These are phyloP conservation scores for Acomys russatus DNA, from an alignment of 2,797 vertebrate species.

Conservation along the genomic window DNA sequence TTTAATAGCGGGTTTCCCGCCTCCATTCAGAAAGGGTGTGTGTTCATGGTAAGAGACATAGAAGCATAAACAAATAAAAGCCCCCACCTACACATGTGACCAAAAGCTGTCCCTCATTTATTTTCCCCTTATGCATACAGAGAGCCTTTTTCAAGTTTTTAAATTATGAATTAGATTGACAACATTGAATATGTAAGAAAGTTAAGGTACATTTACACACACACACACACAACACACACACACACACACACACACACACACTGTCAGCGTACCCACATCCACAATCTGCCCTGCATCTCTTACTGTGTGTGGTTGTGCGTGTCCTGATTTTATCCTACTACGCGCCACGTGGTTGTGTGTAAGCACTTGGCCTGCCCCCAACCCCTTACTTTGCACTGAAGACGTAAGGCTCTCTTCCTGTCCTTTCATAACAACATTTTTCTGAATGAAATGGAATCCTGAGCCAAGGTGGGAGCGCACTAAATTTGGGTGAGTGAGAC, in stretches of 20 bases:
- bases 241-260: background rate
- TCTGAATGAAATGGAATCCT: background rate
- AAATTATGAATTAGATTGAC: background rate
- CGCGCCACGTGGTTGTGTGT: background rate
- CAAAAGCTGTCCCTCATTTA: background rate
- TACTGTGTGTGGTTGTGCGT: accelerated
- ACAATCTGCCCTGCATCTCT: background rate
- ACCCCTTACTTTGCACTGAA: background rate
- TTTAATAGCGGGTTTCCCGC: background rate
- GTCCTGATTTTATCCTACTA: background rate
- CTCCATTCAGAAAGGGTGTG: background rate
- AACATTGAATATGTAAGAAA: background rate
- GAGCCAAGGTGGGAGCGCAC: background rate
- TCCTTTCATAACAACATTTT: background rate
- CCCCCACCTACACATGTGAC: background rate
- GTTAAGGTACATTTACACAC: background rate
- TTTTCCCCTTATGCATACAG: background rate
- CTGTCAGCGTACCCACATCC: background rate
- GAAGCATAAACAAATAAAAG: background rate
- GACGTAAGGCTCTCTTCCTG: background rate
- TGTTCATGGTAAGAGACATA: slow-evolving; percentile 13
- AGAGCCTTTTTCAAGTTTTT: background rate
- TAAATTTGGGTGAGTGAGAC: background rate
- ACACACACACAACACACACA: too few relatives aligned
- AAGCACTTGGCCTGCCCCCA: background rate